A percentile compares a stretch with the other conserved stretches of the same genome.
These are phyloP conservation scores for Drosophila mercatorum DNA, from an alignment of 2,888 invertebrate genomes.

Conservation along the genomic window DNA sequence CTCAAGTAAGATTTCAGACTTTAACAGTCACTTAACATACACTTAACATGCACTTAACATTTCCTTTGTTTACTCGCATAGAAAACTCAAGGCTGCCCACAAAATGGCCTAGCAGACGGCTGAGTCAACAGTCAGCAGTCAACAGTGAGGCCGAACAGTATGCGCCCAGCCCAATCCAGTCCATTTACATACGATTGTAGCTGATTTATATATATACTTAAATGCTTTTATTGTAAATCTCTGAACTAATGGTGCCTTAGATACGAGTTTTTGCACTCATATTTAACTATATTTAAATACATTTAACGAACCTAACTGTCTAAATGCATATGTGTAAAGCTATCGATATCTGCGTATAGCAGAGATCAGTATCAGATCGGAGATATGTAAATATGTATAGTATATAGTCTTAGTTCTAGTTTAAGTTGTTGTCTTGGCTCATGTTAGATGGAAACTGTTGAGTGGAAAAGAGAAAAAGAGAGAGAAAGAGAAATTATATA, in stretches of 20 bases:
- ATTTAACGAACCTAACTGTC: constrained; percentile 23
- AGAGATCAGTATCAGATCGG: constrained; percentile 1
- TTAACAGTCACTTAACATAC: background rate
- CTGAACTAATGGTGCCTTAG: constrained; percentile 45
- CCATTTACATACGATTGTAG: constrained; percentile 46
- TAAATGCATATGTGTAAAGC: constrained; percentile 13
- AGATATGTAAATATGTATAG: background rate
- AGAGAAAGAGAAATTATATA: background rate
- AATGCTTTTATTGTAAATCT: constrained; percentile 55
- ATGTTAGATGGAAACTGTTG: background rate
- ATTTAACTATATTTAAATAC: constrained; percentile 11
- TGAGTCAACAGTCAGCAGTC: too few relatives aligned
- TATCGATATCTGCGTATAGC: background rate
- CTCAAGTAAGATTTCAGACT: constrained; percentile 72
- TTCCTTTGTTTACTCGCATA: constrained; percentile 25
- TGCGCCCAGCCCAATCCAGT: constrained; percentile 23
- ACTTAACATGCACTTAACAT: constrained; percentile 16
- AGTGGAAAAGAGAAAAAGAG: background rate
- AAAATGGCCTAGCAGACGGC: constrained; percentile 56
- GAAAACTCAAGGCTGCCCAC: constrained; percentile 79
- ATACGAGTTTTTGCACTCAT: constrained; percentile 27
- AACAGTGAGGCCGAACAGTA: background rate
- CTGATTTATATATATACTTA: constrained; percentile 12
- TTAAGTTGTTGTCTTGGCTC: background rate
- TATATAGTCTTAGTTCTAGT: background rate